Conservation (phyloP, 1,140 invertebrate species). For the Hormaphis cornu region DNA sequence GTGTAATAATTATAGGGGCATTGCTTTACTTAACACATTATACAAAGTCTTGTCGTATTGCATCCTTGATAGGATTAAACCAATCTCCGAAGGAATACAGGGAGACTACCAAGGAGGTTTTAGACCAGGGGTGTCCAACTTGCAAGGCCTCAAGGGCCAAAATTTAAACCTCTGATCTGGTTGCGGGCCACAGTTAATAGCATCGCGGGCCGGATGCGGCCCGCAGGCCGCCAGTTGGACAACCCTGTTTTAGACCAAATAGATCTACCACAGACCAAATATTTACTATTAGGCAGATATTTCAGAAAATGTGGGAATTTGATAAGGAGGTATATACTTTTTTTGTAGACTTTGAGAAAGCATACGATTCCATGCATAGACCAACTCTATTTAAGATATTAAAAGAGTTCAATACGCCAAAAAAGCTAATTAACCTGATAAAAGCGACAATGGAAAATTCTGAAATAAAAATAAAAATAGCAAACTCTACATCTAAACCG, state of each 20-base stretch:
- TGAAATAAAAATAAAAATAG: neutral
- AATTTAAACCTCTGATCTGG: too few relatives aligned
- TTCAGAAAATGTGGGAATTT: neutral
- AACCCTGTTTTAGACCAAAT: too few relatives aligned
- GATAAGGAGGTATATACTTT: neutral
- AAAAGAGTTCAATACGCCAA: neutral
- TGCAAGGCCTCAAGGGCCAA: too few relatives aligned
- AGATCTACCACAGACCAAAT: neutral
- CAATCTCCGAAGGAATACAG: neutral
- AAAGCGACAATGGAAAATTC: neutral
- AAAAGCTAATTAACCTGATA: neutral
- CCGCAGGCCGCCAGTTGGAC: too few relatives aligned
- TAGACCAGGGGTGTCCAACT: too few relatives aligned
- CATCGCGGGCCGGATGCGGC: too few relatives aligned
- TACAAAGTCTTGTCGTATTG: neutral
- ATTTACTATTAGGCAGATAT: neutral
- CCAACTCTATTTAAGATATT: conserved; percentile 15
- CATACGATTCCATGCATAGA: conserved; percentile 14
- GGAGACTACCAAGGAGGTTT: conserved; percentile 17
- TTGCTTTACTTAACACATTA: neutral
- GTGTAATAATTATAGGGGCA: conserved; percentile 10
- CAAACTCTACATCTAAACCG: neutral
- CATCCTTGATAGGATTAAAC: neutral
- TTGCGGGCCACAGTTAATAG: too few relatives aligned
- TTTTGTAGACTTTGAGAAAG: conserved; percentile 21